These are phyloP conservation scores for Colletes latitarsis DNA, from an alignment of 1,140 invertebrate genomes.

Conservation along the genomic window DNA sequence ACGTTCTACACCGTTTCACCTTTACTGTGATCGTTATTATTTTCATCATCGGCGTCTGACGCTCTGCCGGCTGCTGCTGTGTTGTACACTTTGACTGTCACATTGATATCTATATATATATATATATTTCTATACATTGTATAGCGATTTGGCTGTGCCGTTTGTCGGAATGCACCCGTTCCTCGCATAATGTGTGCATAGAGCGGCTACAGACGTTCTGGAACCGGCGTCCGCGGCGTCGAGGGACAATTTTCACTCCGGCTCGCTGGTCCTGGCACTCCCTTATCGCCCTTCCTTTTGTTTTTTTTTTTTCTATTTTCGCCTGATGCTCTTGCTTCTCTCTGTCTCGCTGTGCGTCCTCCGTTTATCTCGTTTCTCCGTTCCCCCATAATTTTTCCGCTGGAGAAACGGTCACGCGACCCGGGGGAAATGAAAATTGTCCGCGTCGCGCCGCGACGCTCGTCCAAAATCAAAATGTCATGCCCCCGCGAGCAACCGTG, in stretches of 20 bases:
- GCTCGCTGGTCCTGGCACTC: neutral
- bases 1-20: neutral
- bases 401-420: neutral
- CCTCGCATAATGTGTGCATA: slow-evolving; percentile 30
- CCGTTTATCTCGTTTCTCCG: neutral
- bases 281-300: neutral
- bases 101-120: slow-evolving; percentile 16
- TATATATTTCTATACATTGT: slow-evolving; percentile 7
- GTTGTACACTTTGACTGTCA: slow-evolving; percentile 36
- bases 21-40: slow-evolving; percentile 37
- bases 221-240: neutral
- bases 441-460: neutral
- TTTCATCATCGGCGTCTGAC: slow-evolving; percentile 21
- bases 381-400: neutral
- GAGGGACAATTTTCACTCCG: neutral
- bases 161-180: slow-evolving; percentile 46
- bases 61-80: slow-evolving; percentile 48
- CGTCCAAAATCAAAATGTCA: neutral
- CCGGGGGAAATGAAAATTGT: slow-evolving; percentile 1
- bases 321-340: neutral
- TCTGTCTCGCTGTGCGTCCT: neutral
- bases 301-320: neutral
- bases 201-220: neutral
- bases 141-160: slow-evolving; percentile 40
- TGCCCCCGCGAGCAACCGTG: neutral